Percentiles rank a stretch among this genome's conserved stretches.
These are phyloP conservation scores for Tapera naevia DNA, from an alignment of 2,797 vertebrate species.

Conservation along the genomic window DNA sequence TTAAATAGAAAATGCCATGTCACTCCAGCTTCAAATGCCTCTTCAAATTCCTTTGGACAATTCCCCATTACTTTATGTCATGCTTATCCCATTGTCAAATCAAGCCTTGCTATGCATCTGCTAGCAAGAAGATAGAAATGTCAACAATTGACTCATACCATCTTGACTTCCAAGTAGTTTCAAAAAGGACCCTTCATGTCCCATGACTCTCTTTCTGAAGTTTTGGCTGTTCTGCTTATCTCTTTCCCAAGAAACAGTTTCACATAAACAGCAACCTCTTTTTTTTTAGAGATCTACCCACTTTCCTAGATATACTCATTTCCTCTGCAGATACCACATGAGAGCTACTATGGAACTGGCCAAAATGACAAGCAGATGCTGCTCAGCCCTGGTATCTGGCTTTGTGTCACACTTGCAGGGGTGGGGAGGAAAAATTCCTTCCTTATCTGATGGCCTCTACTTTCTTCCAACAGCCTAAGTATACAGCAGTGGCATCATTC, in stretches of 20 bases:
- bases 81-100: background rate
- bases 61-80: background rate
- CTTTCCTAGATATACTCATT: background rate
- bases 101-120: background rate
- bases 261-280: background rate
- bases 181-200: background rate
- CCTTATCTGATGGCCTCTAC: background rate
- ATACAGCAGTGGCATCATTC: background rate
- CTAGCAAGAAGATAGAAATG: background rate
- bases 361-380: slow-evolving; percentile 16
- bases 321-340: background rate
- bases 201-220: background rate
- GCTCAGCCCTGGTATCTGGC: background rate
- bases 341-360: background rate
- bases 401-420: fast-evolving
- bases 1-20: background rate
- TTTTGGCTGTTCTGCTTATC: background rate
- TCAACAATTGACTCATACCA: background rate
- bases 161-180: background rate
- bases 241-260: background rate
- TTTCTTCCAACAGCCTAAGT: background rate
- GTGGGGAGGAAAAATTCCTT: background rate
- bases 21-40: background rate
- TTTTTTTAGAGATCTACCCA: background rate
- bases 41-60: background rate